These are phyloP conservation scores for Phymanthus crucifer DNA, from an alignment of 92 coral and sea anemone species.

Conservation along the genomic window DNA sequence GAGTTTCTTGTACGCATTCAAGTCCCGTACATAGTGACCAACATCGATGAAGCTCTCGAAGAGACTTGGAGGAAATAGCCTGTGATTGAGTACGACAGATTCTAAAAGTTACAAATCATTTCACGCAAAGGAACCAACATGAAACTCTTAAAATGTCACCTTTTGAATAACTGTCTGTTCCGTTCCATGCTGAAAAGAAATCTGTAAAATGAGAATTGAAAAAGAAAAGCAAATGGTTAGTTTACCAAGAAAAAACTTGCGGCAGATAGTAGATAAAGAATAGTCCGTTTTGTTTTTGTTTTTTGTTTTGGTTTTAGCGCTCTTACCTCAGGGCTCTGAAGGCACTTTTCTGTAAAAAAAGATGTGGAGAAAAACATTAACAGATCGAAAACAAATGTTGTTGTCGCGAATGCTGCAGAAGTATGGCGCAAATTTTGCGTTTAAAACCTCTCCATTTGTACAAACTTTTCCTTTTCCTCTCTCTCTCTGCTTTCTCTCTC, in stretches of 20 bases:
- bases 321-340: constrained; percentile 93
- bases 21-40: constrained; percentile 93
- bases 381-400: no score
- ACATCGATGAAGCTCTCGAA: constrained; percentile 96
- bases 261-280: background rate
- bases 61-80: constrained; percentile 88
- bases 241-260: background rate
- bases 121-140: no score
- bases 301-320: background rate
- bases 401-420: no score
- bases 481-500: no score
- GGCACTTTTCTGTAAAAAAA: constrained; percentile 75
- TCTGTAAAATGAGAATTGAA: constrained; percentile 36
- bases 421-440: background rate
- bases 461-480: no score
- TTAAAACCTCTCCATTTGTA: background rate
- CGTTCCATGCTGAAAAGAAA: constrained; percentile 99
- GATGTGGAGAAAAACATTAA: no score
- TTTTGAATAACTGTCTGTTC: constrained; percentile 93
- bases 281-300: no score
- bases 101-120: background rate
- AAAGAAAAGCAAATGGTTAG: background rate
- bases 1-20: constrained; percentile 76
- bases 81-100: constrained; percentile 4
- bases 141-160: constrained; percentile 35